Evolutionary conservation across 2,888 invertebrate species (phyloP).

Genomic region (Drosophila mayaguana): DNA sequence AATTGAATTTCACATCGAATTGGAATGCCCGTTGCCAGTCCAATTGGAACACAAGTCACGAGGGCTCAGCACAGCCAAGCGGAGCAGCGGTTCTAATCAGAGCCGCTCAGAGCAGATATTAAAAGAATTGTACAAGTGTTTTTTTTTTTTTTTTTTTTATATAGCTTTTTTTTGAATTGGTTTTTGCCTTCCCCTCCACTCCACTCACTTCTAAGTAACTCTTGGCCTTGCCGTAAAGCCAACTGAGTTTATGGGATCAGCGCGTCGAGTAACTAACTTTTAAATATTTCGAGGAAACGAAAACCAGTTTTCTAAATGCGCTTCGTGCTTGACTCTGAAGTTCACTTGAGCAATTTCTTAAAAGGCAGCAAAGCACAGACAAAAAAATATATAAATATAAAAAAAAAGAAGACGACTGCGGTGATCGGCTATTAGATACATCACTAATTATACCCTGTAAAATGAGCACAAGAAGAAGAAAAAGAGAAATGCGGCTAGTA

Average conservation of each 20-base stretch:
- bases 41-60: conserved; percentile 31
- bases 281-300: conserved; percentile 26
- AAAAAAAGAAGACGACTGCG: conserved; percentile 8
- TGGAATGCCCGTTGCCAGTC: conserved; percentile 20
- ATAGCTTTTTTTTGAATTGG: neutral
- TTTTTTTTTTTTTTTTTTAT: neutral
- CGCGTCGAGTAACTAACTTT: conserved; percentile 25
- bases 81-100: conserved; percentile 24
- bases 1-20: conserved; percentile 34
- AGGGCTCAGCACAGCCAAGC: conserved; percentile 6
- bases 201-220: conserved; percentile 19
- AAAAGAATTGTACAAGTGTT: conserved; percentile 12
- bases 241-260: conserved; percentile 24
- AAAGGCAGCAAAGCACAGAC: conserved; percentile 19
- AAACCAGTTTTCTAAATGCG: conserved; percentile 51
- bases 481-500: neutral
- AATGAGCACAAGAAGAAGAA: neutral
- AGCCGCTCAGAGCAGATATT: conserved; percentile 7
- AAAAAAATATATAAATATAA: neutral
- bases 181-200: neutral
- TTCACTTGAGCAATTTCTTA: conserved; percentile 54
- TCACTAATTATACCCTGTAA: conserved; percentile 50
- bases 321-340: conserved; percentile 42
- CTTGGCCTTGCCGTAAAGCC: conserved; percentile 37
- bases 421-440: conserved; percentile 32